phyloP scores from a whole-genome alignment of 2,797 vertebrate species.

The Cossypha niveicapilla region DNA sequence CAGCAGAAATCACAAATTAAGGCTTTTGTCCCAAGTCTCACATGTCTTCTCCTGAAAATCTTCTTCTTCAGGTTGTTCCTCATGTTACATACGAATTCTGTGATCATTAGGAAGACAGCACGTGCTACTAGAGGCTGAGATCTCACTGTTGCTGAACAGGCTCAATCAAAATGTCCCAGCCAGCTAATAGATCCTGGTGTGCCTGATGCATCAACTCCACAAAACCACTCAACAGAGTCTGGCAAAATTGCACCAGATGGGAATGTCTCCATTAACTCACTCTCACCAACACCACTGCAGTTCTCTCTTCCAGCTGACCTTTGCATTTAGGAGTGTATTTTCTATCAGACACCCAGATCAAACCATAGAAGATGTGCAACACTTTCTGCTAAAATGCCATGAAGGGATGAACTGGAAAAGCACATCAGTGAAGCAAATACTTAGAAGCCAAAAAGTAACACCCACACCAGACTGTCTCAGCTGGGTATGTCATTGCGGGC shows the following conservation, averaged over 20 bases:
- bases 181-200: neutral
- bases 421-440: neutral
- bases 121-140: neutral
- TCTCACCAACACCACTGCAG: neutral
- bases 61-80: neutral
- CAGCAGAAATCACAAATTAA: neutral
- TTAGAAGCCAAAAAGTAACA: neutral
- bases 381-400: neutral
- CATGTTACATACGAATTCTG: accelerated
- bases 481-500: neutral
- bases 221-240: neutral
- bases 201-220: neutral
- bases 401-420: neutral
- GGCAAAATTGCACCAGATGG: neutral
- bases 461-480: neutral
- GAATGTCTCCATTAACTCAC: neutral
- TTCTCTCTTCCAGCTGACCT: neutral
- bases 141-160: neutral
- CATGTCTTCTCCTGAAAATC: neutral
- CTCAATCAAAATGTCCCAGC: neutral
- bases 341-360: neutral
- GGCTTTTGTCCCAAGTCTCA: neutral
- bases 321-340: neutral
- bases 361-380: neutral
- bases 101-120: neutral